These are phyloP conservation scores for Manduca sexta DNA, from an alignment of 1,140 invertebrate genomes.

Conservation along the genomic window DNA sequence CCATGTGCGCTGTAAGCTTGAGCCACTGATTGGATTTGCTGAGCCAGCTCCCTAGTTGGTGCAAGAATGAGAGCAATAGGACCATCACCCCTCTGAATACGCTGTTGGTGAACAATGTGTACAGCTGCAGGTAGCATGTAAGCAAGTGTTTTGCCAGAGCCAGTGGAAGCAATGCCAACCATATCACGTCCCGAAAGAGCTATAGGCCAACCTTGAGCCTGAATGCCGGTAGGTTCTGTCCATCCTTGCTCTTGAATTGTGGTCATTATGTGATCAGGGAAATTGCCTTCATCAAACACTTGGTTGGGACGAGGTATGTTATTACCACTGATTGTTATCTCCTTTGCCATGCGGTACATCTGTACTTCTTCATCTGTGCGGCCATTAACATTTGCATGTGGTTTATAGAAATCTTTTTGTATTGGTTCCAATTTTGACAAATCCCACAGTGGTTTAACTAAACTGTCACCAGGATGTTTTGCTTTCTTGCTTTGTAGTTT, in stretches of 20 bases:
- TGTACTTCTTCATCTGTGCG: conserved; percentile 83
- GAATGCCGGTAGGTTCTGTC: conserved; percentile 89
- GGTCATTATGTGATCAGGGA: conserved; percentile 87
- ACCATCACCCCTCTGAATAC: conserved; percentile 86
- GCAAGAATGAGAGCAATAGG: conserved; percentile 95
- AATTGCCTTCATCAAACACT: conserved; percentile 90
- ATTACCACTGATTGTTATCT: conserved; percentile 91
- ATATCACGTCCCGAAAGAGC: conserved; percentile 92
- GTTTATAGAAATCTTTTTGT: conserved; percentile 93
- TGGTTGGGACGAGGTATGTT: conserved; percentile 89
- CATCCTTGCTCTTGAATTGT: conserved; percentile 89
- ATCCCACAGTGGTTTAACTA: conserved; percentile 92
- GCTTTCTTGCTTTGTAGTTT: conserved; percentile 77
- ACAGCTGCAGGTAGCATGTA: conserved; percentile 88
- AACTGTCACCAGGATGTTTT: conserved; percentile 83
- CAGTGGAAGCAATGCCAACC: conserved; percentile 96
- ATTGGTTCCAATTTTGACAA: conserved; percentile 84
- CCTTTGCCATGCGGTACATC: conserved; percentile 80
- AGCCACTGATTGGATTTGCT: conserved; percentile 97
- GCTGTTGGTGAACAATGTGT: conserved; percentile 83
- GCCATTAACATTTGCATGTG: conserved; percentile 83
- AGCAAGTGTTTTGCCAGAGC: conserved; percentile 92
- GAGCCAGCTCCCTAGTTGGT: conserved; percentile 96
- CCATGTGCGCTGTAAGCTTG: conserved; percentile 89
- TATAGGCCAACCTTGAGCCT: conserved; percentile 94